Conservation (phyloP, 2,888 invertebrate genomes). For the Ceriagrion tenellum region DNA sequence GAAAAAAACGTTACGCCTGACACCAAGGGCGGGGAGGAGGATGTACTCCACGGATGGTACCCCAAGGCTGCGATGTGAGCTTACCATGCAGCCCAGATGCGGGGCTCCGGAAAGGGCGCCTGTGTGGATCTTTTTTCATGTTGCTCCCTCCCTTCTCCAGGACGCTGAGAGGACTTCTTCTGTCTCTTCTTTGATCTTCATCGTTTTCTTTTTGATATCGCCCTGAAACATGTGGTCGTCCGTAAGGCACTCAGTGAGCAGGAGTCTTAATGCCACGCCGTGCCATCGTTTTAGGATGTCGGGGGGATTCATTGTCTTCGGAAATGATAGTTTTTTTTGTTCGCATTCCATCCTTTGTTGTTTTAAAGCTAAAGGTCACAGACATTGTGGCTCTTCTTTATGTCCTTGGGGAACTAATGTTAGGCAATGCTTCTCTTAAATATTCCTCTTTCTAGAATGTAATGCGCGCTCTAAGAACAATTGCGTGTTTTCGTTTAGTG, state of each 20-base stretch:
- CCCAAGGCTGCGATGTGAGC: background rate
- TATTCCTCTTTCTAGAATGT: too few species aligned
- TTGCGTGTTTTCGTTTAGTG: too few species aligned
- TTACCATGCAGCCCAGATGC: conserved; percentile 40
- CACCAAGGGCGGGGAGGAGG: background rate
- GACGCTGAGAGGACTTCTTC: background rate
- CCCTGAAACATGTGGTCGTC: background rate
- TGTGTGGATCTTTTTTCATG: conserved; percentile 33
- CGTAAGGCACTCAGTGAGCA: background rate
- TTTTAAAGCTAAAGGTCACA: background rate
- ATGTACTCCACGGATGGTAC: background rate
- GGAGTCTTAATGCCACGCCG: too few species aligned
- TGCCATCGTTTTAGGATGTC: background rate
- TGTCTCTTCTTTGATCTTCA: background rate
- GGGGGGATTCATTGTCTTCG: background rate
- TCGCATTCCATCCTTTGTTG: background rate
- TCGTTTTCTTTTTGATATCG: background rate
- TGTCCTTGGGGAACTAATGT: background rate
- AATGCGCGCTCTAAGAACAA: too few species aligned
- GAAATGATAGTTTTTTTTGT: background rate
- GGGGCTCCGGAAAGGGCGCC: background rate
- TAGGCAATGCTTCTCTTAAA: background rate
- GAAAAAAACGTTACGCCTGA: background rate
- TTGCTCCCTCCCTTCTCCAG: too few species aligned
- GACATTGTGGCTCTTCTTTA: background rate